Base-by-base conservation (phyloP, 2,888 invertebrate species). In the Drosophila kanekoi region DNA sequence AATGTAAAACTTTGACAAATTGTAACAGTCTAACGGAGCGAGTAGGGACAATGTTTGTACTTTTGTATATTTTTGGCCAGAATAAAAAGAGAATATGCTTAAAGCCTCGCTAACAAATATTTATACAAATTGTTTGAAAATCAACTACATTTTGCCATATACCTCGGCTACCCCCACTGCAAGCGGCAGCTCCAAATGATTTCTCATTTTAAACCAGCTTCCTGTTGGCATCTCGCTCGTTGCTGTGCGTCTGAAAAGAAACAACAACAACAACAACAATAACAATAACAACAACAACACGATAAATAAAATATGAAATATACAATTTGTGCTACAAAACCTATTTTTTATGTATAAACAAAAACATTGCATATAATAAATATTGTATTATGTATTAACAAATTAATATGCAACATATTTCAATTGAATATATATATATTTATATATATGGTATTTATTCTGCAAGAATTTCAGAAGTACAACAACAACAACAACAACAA, bases 161-260 rank as follows among this genome's bases (percentile, higher is more conserved):
- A 32, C 60, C 38, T 57, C 40, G 53, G 40, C 48, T n/a, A n/a
- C n/a, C n/a, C 23, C 16, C 28, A 38, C 38, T 23, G 14, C 13
- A 37, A n/a, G 16, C 28, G 38, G 40, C 52, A 47, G 65, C 54
- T 52, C 38, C 13, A 18, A 33, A 49, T 20, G 16, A 49, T 13
- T 49, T n/a, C 35, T 9, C 20, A 37, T 16, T 11, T 41, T 40
- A 13, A 44, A 37, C n/a, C n/a, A 41, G 32, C 48, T 48, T 35
- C 18, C 41, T 67, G 45, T 63, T 59, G 72, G 68, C 77, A 62
- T 84, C 85, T 87, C 77, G 88, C 88, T 87, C 77, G 71, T 41
- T 60, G 65, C 67, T 72, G 79, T 76, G 85, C 63, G 62, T 63
- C 62, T 37, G 57, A 48, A 52, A 44, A 32, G 20, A 41, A 32